Base-by-base conservation (phyloP, 2,888 invertebrate species). In the Spicauda simplicius region DNA sequence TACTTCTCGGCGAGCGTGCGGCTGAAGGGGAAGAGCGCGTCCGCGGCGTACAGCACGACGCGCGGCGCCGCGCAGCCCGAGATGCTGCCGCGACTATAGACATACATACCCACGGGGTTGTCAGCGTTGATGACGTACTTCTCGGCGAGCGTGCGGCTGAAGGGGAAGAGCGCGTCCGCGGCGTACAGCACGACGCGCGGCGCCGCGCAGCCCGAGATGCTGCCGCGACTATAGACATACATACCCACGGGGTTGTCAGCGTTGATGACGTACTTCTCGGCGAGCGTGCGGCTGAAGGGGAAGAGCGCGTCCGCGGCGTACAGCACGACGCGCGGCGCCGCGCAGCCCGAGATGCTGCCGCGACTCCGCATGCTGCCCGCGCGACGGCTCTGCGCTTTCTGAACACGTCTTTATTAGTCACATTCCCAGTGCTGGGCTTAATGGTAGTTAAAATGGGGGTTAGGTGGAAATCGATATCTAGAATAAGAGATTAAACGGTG, bases 1-100 rank as follows among this genome's bases (percentile, higher is more conserved):
- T 98, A 98, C 82, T 96, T 96, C 79, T 97, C 96, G 0, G 98
- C 98, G 64, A 99, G 94, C 67, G 96, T 95, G 72, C 95, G 95
- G 80, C 95, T 97, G 4, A 98, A 94, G 54, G 97, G 96, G 79
- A 98, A 96, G 64, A 99, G 93, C 52, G 94, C 92, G 14, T 95
- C 94, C 0, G 95, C 95, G 71, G 97, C 96, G 80, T 97, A 98
- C 59, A 97, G 89, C 11, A 95, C 94, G 1, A 97, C 96, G 52
- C 96, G 94, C 4, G 96, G 96, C 55, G 93, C 81, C 5, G 80
- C 85, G 69, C 88, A 85, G 68, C 94, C 94, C 0, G 91, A 90
- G 72, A 91, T 89, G 72, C 84, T 92, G 76, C 83, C 90, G 72
- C 93, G 90, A 66, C 87, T 89, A n/a, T n/a, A n/a, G n/a, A n/a